Evolutionary conservation across 1,140 invertebrate genomes (phyloP), one percentile per base, ranked within the genome.

Genomic region (Drosophila virilis): DNA sequence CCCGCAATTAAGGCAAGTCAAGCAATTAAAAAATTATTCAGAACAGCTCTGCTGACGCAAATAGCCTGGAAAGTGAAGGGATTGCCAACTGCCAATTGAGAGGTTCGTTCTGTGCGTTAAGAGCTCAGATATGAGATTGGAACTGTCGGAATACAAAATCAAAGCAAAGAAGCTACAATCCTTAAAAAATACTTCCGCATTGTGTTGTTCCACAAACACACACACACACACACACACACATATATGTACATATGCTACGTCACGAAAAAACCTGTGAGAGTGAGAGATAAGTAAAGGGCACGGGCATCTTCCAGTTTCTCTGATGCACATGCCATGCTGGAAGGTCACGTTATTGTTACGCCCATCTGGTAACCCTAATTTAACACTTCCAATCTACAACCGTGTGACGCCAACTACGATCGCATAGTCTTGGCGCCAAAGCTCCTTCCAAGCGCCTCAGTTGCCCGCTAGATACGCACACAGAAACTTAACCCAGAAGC

Each of bases 11-110:
- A 78, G 58, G 40, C 32, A 69, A 70, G 52, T 74, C 59, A 48
- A 74, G 69, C 52, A 58, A 73, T 77, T 78, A 71, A 43, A 43
- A 64, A 50, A 62, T 60, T 66, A 43, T 35, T 50, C 48, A 60
- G 40, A n/a, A 17, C 42, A 46, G 17, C 46, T 61, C 52, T 65
- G 58, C 15, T 77, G 74, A 77, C 77, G 77, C 58, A 68, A 77
- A 73, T 77, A 13, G 37, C 37, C 46, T 33, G 42, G 8, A 73
- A 79, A 79, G 77, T 79, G 77, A 79, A 79, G 74, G 74, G 77
- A 65, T 71, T 62, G 67, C 9, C 10, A 61, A 37, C 28, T 13
- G 32, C 58, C 9, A 48, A 32, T 5, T 15, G 45, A 32, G 37
- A 69, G 60, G 40, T 72, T 32, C 17, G 50, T 15, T 48, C 35